Conservation (phyloP, 1,140 invertebrate genomes). For the Diabrotica undecimpunctata region DNA sequence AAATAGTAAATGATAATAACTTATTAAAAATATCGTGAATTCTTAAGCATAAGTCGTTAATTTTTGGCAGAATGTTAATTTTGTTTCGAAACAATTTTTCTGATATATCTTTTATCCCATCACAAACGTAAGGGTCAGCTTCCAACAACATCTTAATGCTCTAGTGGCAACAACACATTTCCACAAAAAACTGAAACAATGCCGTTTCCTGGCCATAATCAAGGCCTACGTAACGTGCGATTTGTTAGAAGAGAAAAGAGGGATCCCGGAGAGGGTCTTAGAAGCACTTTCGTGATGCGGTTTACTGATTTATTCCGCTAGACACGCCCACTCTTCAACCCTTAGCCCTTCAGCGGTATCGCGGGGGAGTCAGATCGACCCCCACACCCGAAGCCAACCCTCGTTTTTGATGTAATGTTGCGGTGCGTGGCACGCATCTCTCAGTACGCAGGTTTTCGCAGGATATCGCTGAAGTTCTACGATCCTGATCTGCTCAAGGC, state of each 20-base stretch:
- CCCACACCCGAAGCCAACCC: conserved; percentile 8
- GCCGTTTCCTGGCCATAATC: too few relatives aligned
- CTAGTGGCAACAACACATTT: too few relatives aligned
- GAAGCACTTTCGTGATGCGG: conserved; percentile 17
- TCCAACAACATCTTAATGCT: too few relatives aligned
- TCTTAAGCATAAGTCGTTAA: too few relatives aligned
- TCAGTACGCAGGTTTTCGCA: conserved; percentile 7
- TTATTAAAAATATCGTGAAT: too few relatives aligned
- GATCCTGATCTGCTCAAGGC: not conserved
- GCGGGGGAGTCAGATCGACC: conserved; percentile 5
- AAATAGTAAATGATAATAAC: too few relatives aligned
- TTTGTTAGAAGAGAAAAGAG: not conserved
- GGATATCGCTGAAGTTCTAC: not conserved
- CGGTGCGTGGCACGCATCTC: conserved; percentile 6
- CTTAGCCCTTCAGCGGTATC: conserved; percentile 1
- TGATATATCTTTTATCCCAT: too few relatives aligned
- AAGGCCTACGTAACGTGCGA: too few relatives aligned
- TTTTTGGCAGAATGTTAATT: too few relatives aligned
- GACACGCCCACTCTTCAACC: conserved; percentile 16
- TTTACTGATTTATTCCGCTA: conserved; percentile 14
- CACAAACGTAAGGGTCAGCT: too few relatives aligned
- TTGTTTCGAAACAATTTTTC: too few relatives aligned
- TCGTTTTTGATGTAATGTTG: not conserved
- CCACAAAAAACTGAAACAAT: too few relatives aligned
- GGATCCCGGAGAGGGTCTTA: conserved; percentile 8